Conservation (phyloP, 2,888 invertebrate species). For the Stictocephala bisonia region DNA sequence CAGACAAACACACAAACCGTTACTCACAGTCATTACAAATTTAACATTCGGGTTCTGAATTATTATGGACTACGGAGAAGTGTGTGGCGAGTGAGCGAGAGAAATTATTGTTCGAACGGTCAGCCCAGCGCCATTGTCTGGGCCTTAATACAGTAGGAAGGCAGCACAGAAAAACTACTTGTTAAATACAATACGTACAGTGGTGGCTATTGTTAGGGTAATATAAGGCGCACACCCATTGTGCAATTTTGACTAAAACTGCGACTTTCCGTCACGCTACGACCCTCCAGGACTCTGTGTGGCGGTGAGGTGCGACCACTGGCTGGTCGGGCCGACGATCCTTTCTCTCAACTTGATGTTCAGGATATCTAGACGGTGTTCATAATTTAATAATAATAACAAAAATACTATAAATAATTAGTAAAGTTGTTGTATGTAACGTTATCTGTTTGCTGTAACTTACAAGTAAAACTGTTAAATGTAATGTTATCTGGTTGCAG, state of each 20-base stretch:
- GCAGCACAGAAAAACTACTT: constrained; percentile 38
- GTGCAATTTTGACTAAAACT: constrained; percentile 3
- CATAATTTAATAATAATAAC: no score
- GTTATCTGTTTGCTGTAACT: no score
- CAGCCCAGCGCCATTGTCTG: constrained; percentile 42
- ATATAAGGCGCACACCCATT: constrained; percentile 33
- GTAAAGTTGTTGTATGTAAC: no score
- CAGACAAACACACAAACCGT: constrained; percentile 17
- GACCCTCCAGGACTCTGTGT: background rate
- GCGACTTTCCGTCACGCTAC: background rate
- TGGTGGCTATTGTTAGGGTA: constrained; percentile 28
- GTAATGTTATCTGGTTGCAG: no score
- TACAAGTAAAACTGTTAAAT: no score
- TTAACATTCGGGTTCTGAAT: constrained; percentile 48
- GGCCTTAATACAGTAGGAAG: constrained; percentile 39
- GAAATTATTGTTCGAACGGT: constrained; percentile 47
- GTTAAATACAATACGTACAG: constrained; percentile 43
- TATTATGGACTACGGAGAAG: constrained; percentile 47
- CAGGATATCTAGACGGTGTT: no score
- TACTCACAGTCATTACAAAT: constrained; percentile 49
- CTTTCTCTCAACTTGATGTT: no score
- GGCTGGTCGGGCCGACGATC: no score
- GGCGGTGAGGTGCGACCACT: background rate
- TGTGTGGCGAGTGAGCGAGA: constrained; percentile 16
- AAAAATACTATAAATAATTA: no score